Evolutionary conservation across 2,888 invertebrate species (phyloP).

Genomic region (Lepidocyrtinus sp.): DNA sequence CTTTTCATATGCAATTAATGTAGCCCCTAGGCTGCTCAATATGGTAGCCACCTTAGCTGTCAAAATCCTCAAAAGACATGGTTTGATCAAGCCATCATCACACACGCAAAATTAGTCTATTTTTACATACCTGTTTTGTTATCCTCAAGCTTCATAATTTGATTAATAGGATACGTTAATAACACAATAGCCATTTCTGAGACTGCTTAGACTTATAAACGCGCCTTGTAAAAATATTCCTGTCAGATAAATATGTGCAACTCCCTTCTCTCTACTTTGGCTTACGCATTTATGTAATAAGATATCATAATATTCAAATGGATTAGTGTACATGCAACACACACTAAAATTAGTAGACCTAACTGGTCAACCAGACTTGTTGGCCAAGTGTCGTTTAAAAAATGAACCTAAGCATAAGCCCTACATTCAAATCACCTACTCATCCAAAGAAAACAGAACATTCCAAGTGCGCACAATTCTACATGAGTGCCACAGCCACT

Average conservation of each 20-base stretch:
- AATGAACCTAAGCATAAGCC: background rate
- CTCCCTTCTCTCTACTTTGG: no score
- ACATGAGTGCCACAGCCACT: no score
- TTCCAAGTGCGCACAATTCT: background rate
- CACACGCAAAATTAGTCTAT: background rate
- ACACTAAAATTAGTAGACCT: no score
- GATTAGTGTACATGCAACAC: no score
- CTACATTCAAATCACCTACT: background rate
- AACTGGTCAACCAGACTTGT: no score
- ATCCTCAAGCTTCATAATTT: background rate
- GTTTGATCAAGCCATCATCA: background rate
- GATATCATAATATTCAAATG: no score
- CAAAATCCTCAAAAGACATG: background rate
- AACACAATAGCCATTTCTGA: background rate
- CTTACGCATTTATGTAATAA: no score
- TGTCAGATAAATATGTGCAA: no score
- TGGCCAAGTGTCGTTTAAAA: background rate
- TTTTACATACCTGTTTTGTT: background rate
- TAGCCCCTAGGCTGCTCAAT: background rate
- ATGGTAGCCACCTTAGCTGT: slow-evolving; percentile 17
- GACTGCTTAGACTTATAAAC: no score
- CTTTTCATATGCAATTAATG: background rate
- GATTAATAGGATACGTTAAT: background rate
- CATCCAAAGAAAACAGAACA: background rate
- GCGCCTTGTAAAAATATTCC: no score